Base-by-base conservation (phyloP, 2,888 invertebrate genomes). In the Eutolmus rufibarbis region DNA sequence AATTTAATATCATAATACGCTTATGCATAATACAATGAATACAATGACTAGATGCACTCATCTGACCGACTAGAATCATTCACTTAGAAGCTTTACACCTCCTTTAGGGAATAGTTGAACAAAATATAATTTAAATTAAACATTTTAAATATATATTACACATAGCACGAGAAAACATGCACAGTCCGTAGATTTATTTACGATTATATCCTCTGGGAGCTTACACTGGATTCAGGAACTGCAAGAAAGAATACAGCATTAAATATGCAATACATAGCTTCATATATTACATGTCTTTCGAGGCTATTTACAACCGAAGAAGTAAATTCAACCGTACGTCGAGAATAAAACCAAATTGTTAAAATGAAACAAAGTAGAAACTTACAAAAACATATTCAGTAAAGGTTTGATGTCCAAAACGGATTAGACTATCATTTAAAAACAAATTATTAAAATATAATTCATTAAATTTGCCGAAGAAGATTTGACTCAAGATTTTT, bases 1-100 rank as follows among this genome's bases (percentile, higher is more conserved):
- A 66, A 19, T 23, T 23, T 66, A 66, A 66, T 66, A 66, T 66
- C 66, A 66, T 66, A 19, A 19, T 56, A 66, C 66, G 66, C 66
- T 66, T 66, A 66, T 9, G 66, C 66, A 28, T 79, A 79, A 79
- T 79, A 14, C 79, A 79, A 84, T 84, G 82, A 79, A 79, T 79
- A 14, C 79, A 79, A 84, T 84, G 82, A 84, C 82, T 84, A 84
- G 82, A 84, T 46, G 37, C 66, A 66, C 57, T 84, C 66, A 66
- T 66, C 66, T 23, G 28, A 66, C 28, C 28, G 66, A 66, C 66
- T 51, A 51, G 66, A 28, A 66, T 66, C 66, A 66, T 66, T 66
- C 28, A 9, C 66, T 66, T 19, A 1, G 28, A 66, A 66, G 28
- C 0, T 23, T 7, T 19, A 19, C 51, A 16, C 51, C 7, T 51